Evolutionary conservation across 1,140 invertebrate species (phyloP), one percentile per base, ranked within the genome.

Genomic region (Cotesia typhae): DNA sequence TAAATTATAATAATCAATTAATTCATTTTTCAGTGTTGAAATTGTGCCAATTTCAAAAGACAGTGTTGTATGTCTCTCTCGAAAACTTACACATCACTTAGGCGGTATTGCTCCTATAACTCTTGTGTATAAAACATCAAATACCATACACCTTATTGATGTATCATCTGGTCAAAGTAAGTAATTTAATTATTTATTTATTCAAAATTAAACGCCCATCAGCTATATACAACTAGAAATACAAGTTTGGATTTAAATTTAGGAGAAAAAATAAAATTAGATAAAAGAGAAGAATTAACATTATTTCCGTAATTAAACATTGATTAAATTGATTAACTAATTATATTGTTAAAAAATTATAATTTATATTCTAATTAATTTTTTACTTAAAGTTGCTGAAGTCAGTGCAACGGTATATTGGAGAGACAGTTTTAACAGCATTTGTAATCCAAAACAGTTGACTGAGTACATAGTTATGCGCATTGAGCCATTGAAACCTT

Each of bases 41-140:
- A 95, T 99, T 81, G 95, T 98, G 0, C 98, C 98, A 0, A 84
- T 99, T 17, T 99, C 97, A 37, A 99, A 98, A 84, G 95, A 99
- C 84, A 97, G 97, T 83, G 88, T 99, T 63, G 93, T 99, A 14
- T 99, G 98, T 84, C 87, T 99, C 9, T 92, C 96, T 4, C 92
- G 93, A 82, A 94, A 95, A 82, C 82, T 98, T 70, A 94, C 95
- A 5, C 94, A 95, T 78, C 92, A 94, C 74, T 85, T 98, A 4
- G 98, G 96, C n/a, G 95, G 95, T 72, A 96, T 99, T 80, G 94
- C 92, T 57, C 93, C 95, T 10, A 88, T 99, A 60, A 98, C 96
- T 86, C 87, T 99, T 36, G 93, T 98, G 12, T 88, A 93, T 77
- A 92, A 95, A 83, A 96, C 99, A 1, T 95, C 96, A 3, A 96